These are phyloP conservation scores for Hippopotamyrus pictus DNA, from an alignment of 2,797 vertebrate genomes.

Conservation along the genomic window DNA sequence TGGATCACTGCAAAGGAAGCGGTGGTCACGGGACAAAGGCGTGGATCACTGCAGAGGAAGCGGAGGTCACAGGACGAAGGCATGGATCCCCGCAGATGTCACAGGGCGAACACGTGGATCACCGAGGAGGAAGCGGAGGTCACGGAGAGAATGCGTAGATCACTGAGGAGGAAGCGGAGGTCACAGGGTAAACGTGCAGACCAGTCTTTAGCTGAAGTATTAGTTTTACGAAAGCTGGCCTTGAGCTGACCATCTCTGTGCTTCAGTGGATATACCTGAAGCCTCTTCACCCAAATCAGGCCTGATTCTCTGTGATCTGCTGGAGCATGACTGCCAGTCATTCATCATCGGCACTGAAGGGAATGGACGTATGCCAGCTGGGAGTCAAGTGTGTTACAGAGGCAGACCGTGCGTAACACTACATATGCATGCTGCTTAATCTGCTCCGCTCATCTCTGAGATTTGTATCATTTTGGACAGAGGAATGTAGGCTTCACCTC, in stretches of 20 bases:
- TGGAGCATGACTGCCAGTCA: neutral
- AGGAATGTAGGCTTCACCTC: neutral
- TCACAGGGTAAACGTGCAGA: no score
- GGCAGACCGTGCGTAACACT: neutral
- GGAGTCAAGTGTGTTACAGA: neutral
- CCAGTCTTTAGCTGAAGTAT: constrained; percentile 46
- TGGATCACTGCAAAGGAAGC: no score
- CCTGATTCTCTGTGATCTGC: neutral
- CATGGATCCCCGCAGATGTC: no score
- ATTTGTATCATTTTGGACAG: neutral
- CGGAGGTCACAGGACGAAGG: no score
- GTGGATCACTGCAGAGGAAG: no score
- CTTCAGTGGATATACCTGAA: constrained; percentile 15
- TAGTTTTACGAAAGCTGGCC: constrained; percentile 58
- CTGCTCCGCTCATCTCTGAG: neutral
- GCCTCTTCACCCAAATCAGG: constrained; percentile 25
- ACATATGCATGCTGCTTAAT: neutral
- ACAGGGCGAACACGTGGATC: no score
- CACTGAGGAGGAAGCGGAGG: no score
- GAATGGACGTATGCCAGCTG: neutral
- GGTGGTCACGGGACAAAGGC: no score
- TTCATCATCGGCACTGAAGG: neutral
- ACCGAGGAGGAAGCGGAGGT: neutral
- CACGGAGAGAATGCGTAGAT: no score
- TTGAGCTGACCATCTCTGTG: constrained; percentile 41